Base-by-base conservation (phyloP, 2,797 vertebrate species). In the Iguana delicatissima region DNA sequence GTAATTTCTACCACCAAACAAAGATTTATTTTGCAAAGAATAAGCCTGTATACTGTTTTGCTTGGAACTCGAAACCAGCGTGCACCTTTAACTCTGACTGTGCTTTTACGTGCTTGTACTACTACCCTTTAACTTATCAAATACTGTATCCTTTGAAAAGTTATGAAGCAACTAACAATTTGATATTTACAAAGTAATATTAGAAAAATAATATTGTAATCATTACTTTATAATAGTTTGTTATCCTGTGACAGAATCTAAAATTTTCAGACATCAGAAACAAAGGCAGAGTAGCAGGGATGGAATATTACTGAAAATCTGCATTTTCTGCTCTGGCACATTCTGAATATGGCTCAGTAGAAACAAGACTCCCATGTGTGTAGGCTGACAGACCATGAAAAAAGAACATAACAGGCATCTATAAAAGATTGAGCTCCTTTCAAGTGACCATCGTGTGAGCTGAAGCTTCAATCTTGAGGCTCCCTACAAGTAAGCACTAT, bases 1-100 rank as follows among this genome's bases (percentile, higher is more conserved):
- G 16, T 82, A 93, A 84, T 82, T 88, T 80, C 88, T 35, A 89
- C 7, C n/a, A 85, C 85, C 88, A n/a, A 16, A 92, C 86, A 46
- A 6, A 52, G 84, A 2, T 26, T 69, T 24, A 7, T 32, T 67
- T 46, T 77, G 13, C 57, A 84, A 80, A 59, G 80, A 9, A n/a
- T 18, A 84, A 69, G 42, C 35, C n/a, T 72, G n/a, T 24, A 55
- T 38, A 83, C 64, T 24, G 0, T 35, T 83, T 55, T 84, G n/a
- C 14, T 64, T 57, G 5, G 22, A 88, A 87, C 67, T 57, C 18
- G 35, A 83, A 85, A 26, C 7, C 22, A 67, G 35, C 38, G 42
- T n/a, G 12, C 16, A 22, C 50, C 6, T 69, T 89, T 85, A 69
- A 85, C 73, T 16, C 35, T 80, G 38, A 74, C 42, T 80, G 26